phyloP scores from a whole-genome alignment of 2,888 invertebrate species.

The Calameuta filiformis region DNA sequence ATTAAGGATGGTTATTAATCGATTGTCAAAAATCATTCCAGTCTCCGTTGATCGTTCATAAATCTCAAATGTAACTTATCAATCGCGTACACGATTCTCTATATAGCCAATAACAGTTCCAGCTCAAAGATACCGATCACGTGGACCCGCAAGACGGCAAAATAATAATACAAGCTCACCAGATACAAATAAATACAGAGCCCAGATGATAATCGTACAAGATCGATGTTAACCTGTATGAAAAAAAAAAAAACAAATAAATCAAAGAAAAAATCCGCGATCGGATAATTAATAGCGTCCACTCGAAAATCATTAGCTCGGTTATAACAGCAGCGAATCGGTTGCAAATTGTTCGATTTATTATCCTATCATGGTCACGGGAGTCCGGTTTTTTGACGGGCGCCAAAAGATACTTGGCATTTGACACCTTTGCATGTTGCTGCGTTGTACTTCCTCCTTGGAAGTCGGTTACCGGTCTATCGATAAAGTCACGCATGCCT shows the following conservation, averaged over 20 bases:
- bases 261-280: background rate
- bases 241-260: background rate
- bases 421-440: background rate
- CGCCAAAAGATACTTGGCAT: background rate
- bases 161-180: background rate
- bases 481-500: background rate
- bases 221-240: background rate
- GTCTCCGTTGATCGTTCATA: background rate
- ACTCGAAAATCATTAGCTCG: background rate
- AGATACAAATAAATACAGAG: background rate
- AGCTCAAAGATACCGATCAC: background rate
- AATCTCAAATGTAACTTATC: background rate
- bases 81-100: background rate
- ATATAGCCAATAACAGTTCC: background rate
- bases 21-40: background rate
- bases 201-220: background rate
- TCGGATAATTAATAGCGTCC: background rate
- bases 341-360: conserved; percentile 1
- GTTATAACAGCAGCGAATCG: background rate
- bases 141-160: background rate
- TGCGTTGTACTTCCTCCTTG: background rate
- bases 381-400: background rate
- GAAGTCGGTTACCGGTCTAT: background rate
- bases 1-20: background rate
- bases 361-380: background rate